Conservation (phyloP, 2,888 invertebrate genomes). For the Cyrtodaria siliqua region DNA sequence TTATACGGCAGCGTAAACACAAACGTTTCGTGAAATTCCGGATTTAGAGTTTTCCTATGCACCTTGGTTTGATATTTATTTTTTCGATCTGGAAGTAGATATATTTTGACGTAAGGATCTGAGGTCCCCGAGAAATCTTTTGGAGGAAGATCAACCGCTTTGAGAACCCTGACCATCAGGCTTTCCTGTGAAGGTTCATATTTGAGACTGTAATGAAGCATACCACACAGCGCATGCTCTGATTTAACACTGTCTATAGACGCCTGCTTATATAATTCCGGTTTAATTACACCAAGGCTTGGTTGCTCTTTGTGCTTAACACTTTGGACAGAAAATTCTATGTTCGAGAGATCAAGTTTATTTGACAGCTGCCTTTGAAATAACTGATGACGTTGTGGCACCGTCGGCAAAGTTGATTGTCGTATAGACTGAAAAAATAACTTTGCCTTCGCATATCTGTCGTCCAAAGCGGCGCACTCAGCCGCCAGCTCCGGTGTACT, state of each 20-base stretch:
- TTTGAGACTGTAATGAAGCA: constrained; percentile 92
- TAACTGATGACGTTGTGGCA: constrained; percentile 93
- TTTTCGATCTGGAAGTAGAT: constrained; percentile 93
- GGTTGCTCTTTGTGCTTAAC: constrained; percentile 86
- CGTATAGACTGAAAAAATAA: constrained; percentile 88
- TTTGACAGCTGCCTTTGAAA: constrained; percentile 94
- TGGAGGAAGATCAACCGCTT: constrained; percentile 92
- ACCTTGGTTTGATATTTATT: constrained; percentile 94
- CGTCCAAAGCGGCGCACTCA: constrained; percentile 52
- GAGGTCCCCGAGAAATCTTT: constrained; percentile 94
- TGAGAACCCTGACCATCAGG: constrained; percentile 91
- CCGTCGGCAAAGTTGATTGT: constrained; percentile 93
- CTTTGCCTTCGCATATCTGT: constrained; percentile 50
- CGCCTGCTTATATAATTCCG: constrained; percentile 87
- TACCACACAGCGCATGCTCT: constrained; percentile 88
- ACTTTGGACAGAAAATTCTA: constrained; percentile 90
- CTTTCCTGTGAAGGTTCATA: constrained; percentile 94
- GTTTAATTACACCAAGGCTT: constrained; percentile 80
- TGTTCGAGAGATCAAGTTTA: constrained; percentile 91
- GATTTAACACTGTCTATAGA: constrained; percentile 79
- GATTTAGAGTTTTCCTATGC: constrained; percentile 92
- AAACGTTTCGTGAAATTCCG: constrained; percentile 94
- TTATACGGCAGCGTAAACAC: constrained; percentile 93
- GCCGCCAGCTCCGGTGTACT: constrained; percentile 82
- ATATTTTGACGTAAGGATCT: constrained; percentile 95